phyloP scores from a whole-genome alignment of 2,888 invertebrate genomes.

The Scaptomyza flava region DNA sequence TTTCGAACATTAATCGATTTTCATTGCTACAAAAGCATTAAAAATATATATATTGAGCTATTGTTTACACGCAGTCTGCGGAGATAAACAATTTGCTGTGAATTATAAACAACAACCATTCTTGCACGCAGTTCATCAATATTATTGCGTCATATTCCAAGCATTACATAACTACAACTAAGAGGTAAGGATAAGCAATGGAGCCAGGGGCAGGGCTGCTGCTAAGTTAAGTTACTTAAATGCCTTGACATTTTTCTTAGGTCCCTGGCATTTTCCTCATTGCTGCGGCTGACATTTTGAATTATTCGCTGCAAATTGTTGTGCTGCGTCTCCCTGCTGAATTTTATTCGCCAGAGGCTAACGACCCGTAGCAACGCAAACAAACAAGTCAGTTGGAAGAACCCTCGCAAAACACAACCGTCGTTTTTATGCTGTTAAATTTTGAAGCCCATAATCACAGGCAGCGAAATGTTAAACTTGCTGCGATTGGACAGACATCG shows the following conservation, averaged over 20 bases:
- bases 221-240: constrained; percentile 25
- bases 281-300: constrained; percentile 76
- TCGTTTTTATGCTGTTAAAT: constrained; percentile 24
- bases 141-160: constrained; percentile 27
- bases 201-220: constrained; percentile 4
- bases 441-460: constrained; percentile 38
- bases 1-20: constrained; percentile 70
- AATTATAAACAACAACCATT: constrained; percentile 45
- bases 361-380: constrained; percentile 56
- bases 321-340: constrained; percentile 32
- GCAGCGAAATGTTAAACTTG: constrained; percentile 45
- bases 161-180: constrained; percentile 24
- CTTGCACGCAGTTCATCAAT: constrained; percentile 36
- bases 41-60: constrained; percentile 51
- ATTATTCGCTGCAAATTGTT: constrained; percentile 69
- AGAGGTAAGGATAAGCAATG: background rate
- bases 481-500: constrained; percentile 50
- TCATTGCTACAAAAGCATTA: constrained; percentile 52
- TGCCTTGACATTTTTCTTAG: constrained; percentile 63
- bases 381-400: constrained; percentile 41
- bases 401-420: background rate
- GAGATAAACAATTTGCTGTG: constrained; percentile 47
- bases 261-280: constrained; percentile 52
- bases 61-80: constrained; percentile 44
- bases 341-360: constrained; percentile 41